A percentile compares a stretch with the other conserved stretches of the same genome.
Evolutionary conservation across 2,888 invertebrate species (phyloP).

Genomic region (Reticulitermes lucifugus): DNA sequence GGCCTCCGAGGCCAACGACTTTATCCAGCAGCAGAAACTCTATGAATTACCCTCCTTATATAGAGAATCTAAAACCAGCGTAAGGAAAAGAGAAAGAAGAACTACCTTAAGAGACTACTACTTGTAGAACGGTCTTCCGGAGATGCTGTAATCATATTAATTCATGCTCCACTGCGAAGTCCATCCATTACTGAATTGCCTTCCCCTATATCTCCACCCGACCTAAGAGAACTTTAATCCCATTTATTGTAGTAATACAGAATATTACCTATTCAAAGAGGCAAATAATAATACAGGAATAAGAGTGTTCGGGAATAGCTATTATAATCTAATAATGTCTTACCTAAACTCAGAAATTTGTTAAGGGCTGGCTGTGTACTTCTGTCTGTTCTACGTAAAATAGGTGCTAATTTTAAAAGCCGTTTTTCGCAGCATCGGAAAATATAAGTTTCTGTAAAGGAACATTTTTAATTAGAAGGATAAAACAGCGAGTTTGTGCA

Average conservation of each 20-base stretch:
- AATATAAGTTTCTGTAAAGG: too few species aligned
- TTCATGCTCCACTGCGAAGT: conserved; percentile 15
- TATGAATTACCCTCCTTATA: not conserved
- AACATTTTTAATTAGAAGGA: too few species aligned
- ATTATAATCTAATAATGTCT: not conserved
- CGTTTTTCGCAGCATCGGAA: too few species aligned
- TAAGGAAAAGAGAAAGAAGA: not conserved
- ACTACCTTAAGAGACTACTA: not conserved
- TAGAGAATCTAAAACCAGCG: not conserved
- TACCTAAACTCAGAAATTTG: not conserved
- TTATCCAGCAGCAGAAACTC: not conserved
- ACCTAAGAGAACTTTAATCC: not conserved
- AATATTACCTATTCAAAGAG: not conserved
- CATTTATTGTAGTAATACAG: not conserved
- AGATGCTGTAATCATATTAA: conserved; percentile 32
- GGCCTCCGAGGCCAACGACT: not conserved
- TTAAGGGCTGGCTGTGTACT: not conserved
- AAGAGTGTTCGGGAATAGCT: not conserved
- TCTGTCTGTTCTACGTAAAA: not conserved
- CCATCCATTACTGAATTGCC: conserved; percentile 25
- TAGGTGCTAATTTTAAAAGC: too few species aligned
- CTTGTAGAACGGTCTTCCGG: not conserved
- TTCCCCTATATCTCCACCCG: not conserved
- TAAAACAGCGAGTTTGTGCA: too few species aligned
- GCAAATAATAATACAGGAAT: not conserved